Base-by-base conservation (phyloP, 1,140 invertebrate species). In the Whitmania pigra region DNA sequence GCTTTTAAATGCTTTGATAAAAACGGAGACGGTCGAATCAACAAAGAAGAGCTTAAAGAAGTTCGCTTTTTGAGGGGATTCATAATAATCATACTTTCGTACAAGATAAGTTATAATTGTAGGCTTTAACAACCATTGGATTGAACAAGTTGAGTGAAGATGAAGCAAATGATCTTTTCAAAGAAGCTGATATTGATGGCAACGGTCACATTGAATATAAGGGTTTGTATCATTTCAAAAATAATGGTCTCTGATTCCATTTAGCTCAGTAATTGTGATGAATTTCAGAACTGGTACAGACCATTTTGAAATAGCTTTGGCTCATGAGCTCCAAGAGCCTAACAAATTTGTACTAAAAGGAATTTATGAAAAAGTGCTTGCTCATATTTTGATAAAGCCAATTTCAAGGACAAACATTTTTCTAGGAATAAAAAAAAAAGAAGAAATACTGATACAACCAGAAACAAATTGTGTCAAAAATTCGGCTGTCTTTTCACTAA, bases 81-180 rank as follows among this genome's bases (percentile, higher is more conserved):
- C n/a, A n/a, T n/a, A n/a, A n/a, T 18, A 20, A 57, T 57, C 20
- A 2, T 20, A 13, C 4, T 63, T 31, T 31, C 22, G 13, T 3
- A 17, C 20, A 20, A 4, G 60, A 63, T 20, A 20, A 63, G 5
- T 63, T 27, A n/a, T 53, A n/a, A 18, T 54, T 53, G 11, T 29
- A 70, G 69, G 69, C 69, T 70, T 40, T 70, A 31, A 70, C 43
- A 25, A 54, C 20, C n/a, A 18, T 70, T 22, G 69, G 69, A 70
- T 11, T 70, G 36, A 70, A 49, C 49, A 36, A 70, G 27, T 53
- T 70, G 29, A 53, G 36, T 18, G 29, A 70, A n/a, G 69, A 70
- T 25, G 69, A 70, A 54, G 69, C 53, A 15, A 49, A 70, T 40
- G 69, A 70, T 20, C 43, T 70, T 20, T 70, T 70, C 69, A 53